Evolutionary conservation across 1,140 invertebrate species (phyloP).

Genomic region (Ceratina australensis): DNA sequence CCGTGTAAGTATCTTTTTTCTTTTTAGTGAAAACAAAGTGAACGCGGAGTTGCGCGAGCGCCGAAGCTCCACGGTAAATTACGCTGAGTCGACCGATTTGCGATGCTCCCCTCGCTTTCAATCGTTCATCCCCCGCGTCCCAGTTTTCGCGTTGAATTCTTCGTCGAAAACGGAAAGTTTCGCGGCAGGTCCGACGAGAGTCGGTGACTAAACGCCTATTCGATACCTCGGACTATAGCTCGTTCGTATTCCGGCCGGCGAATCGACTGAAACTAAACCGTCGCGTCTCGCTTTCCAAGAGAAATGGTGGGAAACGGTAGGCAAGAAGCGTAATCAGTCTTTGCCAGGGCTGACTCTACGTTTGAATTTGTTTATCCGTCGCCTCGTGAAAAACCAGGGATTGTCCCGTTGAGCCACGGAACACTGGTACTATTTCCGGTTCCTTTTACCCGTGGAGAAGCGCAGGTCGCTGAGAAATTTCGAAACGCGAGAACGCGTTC

Average conservation of each 20-base stretch:
- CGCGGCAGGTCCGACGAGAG: neutral
- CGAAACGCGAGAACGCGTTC: constrained; percentile 10
- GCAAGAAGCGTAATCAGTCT: constrained; percentile 3
- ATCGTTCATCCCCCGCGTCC: neutral
- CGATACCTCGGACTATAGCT: neutral
- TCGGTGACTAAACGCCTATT: neutral
- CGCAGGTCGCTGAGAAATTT: neutral
- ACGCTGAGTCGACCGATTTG: no score
- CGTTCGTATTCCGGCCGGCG: neutral
- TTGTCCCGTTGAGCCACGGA: neutral
- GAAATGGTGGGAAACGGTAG: neutral
- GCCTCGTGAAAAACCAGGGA: neutral
- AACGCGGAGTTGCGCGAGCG: no score
- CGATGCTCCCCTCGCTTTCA: no score
- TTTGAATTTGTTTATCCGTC: constrained; percentile 15
- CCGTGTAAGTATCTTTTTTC: no score
- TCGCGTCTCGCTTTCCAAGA: neutral
- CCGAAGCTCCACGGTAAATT: no score
- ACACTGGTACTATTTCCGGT: neutral
- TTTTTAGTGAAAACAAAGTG: no score
- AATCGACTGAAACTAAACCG: constrained; percentile 6
- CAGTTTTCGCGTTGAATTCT: neutral
- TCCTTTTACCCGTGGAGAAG: neutral
- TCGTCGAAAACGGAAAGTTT: neutral
- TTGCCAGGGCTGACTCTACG: neutral